Base-by-base conservation (phyloP, 2,797 vertebrate species). In the Ctenopoma multispine region DNA sequence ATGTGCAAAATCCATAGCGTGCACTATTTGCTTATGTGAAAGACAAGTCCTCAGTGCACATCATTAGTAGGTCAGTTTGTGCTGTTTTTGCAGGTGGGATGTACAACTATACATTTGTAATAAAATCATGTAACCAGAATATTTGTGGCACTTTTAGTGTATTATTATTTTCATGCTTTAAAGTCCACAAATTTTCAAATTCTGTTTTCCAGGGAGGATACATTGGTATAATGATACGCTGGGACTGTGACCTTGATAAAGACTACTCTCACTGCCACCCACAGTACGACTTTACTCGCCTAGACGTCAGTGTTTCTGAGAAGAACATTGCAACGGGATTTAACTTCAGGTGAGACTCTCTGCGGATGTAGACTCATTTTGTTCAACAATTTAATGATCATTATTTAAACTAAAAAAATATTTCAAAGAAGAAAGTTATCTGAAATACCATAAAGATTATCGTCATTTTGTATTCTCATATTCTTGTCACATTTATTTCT, bases 231-330 rank as follows among this genome's bases (percentile, higher is more conserved):
- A 84, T 95, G 87, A 97, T 99, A 3, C 87, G 95, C 43, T 99
- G 97, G 97, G 77, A 95, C 83, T 99, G 97, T 89, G 95, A 99
- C 89, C 94, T 99, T 24, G 97, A 98, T 88, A 95, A 91, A 89
- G 92, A 86, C 0, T 77, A 90, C 56, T 94, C 95, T 21, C 65
- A 91, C 61, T 99, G 97, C 81, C 89, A 94, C 72, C 97, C 97
- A 51, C 85, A 74, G 50, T 99, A 99, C 89, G 87, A 84, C 63
- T 97, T 97, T 82, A 95, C 82, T 57, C 95, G 95, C 18, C 90
- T 98, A 88, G 96, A 96, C 71, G 80, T 89, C 79, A 90, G 75
- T 11, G 66, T 82, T 64, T 81, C 89, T n/a, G 88, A 90, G 72
- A 63, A 58, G 2, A 93, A 94, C 10, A 56, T 95, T 24, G 88